phyloP scores from a whole-genome alignment of 2,888 invertebrate species.

The Minunthozetes semirufus region DNA sequence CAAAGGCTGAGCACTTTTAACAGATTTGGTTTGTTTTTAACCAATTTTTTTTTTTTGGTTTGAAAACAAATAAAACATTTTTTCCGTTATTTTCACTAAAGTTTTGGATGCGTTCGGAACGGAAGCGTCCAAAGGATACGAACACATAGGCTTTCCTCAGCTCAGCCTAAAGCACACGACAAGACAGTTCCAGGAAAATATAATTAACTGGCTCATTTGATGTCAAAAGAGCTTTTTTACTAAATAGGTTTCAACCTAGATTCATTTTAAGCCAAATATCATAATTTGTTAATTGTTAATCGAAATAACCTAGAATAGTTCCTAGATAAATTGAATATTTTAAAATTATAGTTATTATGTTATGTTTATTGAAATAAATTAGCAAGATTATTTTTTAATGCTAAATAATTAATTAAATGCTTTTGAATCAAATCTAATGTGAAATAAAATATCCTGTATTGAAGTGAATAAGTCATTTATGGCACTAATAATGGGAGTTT shows the following conservation, averaged over 20 bases:
- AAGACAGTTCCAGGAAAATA: slow-evolving; percentile 42
- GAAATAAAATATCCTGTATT: too few relatives aligned
- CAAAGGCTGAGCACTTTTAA: slow-evolving; percentile 41
- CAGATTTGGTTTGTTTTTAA: slow-evolving; percentile 27
- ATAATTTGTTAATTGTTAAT: too few relatives aligned
- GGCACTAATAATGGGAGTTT: too few relatives aligned
- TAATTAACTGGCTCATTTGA: slow-evolving; percentile 41
- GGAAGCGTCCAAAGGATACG: slow-evolving; percentile 40
- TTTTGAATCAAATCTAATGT: too few relatives aligned
- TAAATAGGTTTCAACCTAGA: neutral
- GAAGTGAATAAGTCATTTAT: too few relatives aligned
- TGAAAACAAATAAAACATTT: neutral
- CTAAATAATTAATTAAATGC: too few relatives aligned
- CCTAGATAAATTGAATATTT: too few relatives aligned
- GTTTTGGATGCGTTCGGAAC: slow-evolving; percentile 43
- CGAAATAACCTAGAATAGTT: too few relatives aligned
- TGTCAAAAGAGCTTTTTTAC: neutral
- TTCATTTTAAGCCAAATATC: neutral
- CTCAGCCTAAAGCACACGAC: slow-evolving; percentile 41
- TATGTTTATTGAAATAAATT: too few relatives aligned
- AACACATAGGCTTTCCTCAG: slow-evolving; percentile 39
- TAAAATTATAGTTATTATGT: too few relatives aligned
- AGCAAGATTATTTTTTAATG: too few relatives aligned
- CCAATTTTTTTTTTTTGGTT: too few relatives aligned
- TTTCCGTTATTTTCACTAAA: slow-evolving; percentile 24